Evolutionary conservation across 2,113 vertebrate genomes (phyloP), one percentile per base, ranked within the genome.

Genomic region (Corythoichthys intestinalis): DNA sequence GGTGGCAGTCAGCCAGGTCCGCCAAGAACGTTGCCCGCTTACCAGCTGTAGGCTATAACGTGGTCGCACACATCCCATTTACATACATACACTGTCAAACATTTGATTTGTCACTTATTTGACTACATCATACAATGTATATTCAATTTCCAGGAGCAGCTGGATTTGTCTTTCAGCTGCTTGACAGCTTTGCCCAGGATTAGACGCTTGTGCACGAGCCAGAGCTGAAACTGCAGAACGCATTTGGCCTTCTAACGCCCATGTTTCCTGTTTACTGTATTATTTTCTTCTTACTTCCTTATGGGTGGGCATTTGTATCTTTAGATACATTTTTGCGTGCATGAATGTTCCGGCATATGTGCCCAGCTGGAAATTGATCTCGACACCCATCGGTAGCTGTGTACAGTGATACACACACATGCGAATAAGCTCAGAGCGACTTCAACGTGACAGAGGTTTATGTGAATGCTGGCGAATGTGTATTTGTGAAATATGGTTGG

Each of bases 191-290:
- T 79, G 77, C 80, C 79, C 83, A 81, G 84, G 86, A 89, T 88
- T 87, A 91, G 79, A 81, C 72, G 68, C 67, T 65, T 57, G 74
- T 71, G 57, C 65, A 86, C 74, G 78, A 78, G 58, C 80, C 73
- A 59, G 61, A 86, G 79, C 84, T 83, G 73, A 83, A 86, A 76
- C 73, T 78, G 80, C 82, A 83, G 74, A 85, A 89, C 67, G 78
- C 78, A 82, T 90, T 78, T 83, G 76, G 85, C 72, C 69, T 78
- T 85, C 84, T 87, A 82, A 87, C 81, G 82, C 85, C 84, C 87
- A 83, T 67, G 74, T 83, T 91, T 92, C 87, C 89, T 91, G 87
- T 90, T 92, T 88, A 89, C 85, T 50, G 64, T 70, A 75, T 84
- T 79, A 73, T 87, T 84, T 87, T 83, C 69, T 74, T 62, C 71